phyloP scores from a whole-genome alignment of 2,113 vertebrate genomes.

The Ia io region DNA sequence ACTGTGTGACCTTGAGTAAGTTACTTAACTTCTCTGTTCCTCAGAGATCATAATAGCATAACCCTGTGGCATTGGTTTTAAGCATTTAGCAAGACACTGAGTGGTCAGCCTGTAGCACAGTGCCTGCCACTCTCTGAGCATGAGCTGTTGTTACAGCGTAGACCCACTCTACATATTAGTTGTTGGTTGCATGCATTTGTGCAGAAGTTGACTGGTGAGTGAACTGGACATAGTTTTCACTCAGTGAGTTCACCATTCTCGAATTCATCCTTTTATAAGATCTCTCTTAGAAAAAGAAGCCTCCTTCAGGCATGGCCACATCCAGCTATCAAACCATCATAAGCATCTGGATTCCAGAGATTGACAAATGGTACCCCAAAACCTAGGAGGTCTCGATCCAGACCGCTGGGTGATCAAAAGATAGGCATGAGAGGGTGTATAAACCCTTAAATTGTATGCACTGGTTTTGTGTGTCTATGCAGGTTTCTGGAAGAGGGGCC shows the following conservation, averaged over 20 bases:
- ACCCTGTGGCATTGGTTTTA: neutral
- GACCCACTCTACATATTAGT: rapidly evolving
- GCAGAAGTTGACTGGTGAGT: neutral
- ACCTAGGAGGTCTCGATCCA: neutral
- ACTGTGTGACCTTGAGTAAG: neutral
- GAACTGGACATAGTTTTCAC: neutral
- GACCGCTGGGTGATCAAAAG: neutral
- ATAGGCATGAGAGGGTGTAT: neutral
- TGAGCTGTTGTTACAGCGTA: rapidly evolving
- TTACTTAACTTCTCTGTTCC: neutral
- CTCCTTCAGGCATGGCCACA: neutral
- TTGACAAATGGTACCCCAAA: neutral
- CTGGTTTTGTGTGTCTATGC: neutral
- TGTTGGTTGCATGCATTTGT: neutral
- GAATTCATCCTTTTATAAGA: neutral
- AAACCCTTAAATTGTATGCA: neutral
- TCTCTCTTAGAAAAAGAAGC: neutral
- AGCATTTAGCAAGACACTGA: neutral
- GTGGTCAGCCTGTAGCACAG: rapidly evolving
- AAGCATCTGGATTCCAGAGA: neutral
- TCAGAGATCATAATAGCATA: neutral
- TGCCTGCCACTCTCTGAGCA: neutral
- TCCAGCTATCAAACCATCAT: neutral
- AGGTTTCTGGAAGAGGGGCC: neutral
- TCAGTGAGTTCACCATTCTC: neutral